Conservation (phyloP, 30 jellyfish, hydroid and myxozoan genomes). For the Cassiopea xamachana region DNA sequence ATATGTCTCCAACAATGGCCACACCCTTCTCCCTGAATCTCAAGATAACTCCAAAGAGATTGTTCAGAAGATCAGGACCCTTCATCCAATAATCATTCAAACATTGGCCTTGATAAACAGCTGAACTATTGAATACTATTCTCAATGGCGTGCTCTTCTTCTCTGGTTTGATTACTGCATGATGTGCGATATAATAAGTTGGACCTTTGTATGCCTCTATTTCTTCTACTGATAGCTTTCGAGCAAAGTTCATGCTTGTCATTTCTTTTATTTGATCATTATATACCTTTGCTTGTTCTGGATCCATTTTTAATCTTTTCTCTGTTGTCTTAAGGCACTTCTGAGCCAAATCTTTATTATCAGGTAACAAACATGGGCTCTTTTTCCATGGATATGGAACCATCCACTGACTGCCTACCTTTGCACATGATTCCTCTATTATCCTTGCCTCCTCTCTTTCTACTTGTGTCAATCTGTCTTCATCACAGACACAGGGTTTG, state of each 20-base stretch:
- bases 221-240: constrained; percentile 47
- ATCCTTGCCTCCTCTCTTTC: constrained; percentile 51
- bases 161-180: constrained; percentile 54
- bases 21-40: constrained; percentile 68
- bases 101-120: constrained; percentile 64
- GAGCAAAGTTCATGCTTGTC: constrained; percentile 46
- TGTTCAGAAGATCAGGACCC: constrained; percentile 82
- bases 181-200: constrained; percentile 71
- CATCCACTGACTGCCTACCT: constrained; percentile 46
- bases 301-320: constrained; percentile 16
- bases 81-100: constrained; percentile 70
- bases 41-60: constrained; percentile 52
- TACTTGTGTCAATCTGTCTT: constrained; percentile 30
- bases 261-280: constrained; percentile 63
- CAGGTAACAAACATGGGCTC: constrained; percentile 69
- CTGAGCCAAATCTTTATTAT: constrained; percentile 49
- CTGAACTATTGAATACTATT: constrained; percentile 59
- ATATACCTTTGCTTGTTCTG: constrained; percentile 62
- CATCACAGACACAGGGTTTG: constrained; percentile 49
- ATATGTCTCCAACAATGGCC: constrained; percentile 58
- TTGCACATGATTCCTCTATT: constrained; percentile 52
- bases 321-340: constrained; percentile 54
- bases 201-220: constrained; percentile 62
- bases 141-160: constrained; percentile 64
- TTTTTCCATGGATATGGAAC: constrained; percentile 78